Conservation (phyloP, 2,797 vertebrate species). For the Syndactyla subalaris region DNA sequence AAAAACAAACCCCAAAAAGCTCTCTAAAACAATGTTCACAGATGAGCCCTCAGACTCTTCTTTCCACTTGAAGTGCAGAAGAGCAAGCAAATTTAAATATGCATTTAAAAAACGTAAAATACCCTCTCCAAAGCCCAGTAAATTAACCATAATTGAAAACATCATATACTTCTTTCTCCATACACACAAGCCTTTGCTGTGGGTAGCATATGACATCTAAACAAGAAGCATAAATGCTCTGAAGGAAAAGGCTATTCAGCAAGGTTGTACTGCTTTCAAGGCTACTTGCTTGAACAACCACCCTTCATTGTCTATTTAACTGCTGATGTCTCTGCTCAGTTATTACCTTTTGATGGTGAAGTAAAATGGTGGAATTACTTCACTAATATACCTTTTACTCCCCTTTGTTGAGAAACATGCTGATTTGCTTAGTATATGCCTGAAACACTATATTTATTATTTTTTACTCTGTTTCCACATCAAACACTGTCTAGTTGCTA, state of each 20-base stretch:
- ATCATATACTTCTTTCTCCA: not conserved
- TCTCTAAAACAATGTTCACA: not conserved
- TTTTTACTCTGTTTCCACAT: not conserved
- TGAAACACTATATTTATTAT: not conserved
- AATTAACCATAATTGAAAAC: not conserved
- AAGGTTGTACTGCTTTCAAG: not conserved
- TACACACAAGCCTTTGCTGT: not conserved
- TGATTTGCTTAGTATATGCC: not conserved
- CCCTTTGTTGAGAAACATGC: not conserved
- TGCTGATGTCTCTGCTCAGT: not conserved
- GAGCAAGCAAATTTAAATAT: not conserved
- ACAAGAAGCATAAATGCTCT: not conserved
- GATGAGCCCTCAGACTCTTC: not conserved
- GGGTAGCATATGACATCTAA: not conserved
- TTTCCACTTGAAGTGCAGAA: not conserved
- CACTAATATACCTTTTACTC: not conserved
- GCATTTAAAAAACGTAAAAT: not conserved
- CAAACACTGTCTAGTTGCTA: not conserved
- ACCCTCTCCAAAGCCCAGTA: not conserved
- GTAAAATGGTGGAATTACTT: not conserved
- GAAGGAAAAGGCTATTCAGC: not conserved
- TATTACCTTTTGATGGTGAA: not conserved
- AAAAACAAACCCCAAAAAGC: not conserved
- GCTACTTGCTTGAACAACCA: not conserved
- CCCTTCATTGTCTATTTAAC: not conserved